These are phyloP conservation scores for Leucosticte australis DNA, from an alignment of 2,113 vertebrate genomes.

Conservation along the genomic window DNA sequence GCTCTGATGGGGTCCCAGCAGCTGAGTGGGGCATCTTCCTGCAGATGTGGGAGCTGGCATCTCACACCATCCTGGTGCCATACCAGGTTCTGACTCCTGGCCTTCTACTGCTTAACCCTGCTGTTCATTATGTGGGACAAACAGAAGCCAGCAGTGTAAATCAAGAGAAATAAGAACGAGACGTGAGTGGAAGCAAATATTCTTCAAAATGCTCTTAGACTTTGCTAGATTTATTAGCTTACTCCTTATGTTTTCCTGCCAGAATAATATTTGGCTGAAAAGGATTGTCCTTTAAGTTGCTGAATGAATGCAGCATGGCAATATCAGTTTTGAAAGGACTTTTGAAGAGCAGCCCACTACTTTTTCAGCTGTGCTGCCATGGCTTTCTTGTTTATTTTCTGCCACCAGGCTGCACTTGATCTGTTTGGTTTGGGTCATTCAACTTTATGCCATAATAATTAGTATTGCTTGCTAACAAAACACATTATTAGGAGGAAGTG, in stretches of 20 bases:
- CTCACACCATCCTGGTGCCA: background rate
- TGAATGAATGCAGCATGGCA: background rate
- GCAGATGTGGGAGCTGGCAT: fast-evolving
- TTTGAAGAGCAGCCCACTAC: background rate
- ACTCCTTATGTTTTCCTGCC: background rate
- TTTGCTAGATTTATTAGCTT: background rate
- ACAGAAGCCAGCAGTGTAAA: background rate
- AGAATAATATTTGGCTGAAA: conserved; percentile 12
- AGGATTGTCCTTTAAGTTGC: background rate
- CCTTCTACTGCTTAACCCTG: background rate
- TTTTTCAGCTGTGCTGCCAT: background rate
- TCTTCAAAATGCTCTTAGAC: conserved; percentile 23
- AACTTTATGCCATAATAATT: background rate
- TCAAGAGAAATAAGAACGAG: background rate
- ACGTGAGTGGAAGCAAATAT: background rate
- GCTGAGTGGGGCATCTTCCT: background rate
- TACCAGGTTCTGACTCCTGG: background rate
- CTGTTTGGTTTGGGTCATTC: background rate
- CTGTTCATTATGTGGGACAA: background rate
- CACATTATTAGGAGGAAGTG: background rate
- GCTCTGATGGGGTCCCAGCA: background rate
- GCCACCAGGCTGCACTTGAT: background rate
- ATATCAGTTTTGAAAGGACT: background rate
- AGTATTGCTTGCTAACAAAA: background rate
- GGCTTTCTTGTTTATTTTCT: background rate